Evolutionary conservation across 2,888 invertebrate genomes (phyloP), one percentile per base, ranked within the genome.

Genomic region (Tholera decimalis): DNA sequence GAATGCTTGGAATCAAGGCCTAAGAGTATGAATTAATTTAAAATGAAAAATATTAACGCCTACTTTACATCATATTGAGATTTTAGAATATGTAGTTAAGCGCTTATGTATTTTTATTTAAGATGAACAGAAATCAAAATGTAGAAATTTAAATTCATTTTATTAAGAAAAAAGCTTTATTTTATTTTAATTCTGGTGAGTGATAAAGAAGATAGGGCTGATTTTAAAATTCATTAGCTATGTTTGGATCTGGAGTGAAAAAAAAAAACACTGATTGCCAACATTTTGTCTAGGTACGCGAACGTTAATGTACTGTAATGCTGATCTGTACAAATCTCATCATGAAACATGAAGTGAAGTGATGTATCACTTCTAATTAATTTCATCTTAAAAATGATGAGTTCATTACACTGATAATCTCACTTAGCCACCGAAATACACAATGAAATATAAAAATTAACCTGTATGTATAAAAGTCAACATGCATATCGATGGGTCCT

Each of bases 1-100:
- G 4, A 35, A 15, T 35, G 6, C 35, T 35, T 35, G 15, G 35
- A 3, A 15, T 35, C 13, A 6, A 35, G 35, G 15, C 6, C 35
- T 35, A 35, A 15, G 35, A 35, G 35, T 43, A 55, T 28, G 3
- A n/a, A 13, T 68, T 11, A 46, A 43, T 43, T n/a, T 33, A 37
- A 6, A 63, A 39, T 26, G 3, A n/a, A n/a, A 71, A 61, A n/a
- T 71, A 72, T 50, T 63, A 49, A 43, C 44, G 33, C n/a, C 1
- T 46, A 28, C 2, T 7, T 28, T 63, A 33, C 5, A 50, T 30
- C 15, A 33, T 28, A 15, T 33, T 28, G 33, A 37, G 6, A 30
- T 3, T 8, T 26, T 26, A 43, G 73, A 43, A 41, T 28, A 33
- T 22, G 22, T 73, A 33, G 44, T 65, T 67, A 51, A 73, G 44